Base-by-base conservation (phyloP, 2,888 invertebrate species). In the Mimas tiliae region DNA sequence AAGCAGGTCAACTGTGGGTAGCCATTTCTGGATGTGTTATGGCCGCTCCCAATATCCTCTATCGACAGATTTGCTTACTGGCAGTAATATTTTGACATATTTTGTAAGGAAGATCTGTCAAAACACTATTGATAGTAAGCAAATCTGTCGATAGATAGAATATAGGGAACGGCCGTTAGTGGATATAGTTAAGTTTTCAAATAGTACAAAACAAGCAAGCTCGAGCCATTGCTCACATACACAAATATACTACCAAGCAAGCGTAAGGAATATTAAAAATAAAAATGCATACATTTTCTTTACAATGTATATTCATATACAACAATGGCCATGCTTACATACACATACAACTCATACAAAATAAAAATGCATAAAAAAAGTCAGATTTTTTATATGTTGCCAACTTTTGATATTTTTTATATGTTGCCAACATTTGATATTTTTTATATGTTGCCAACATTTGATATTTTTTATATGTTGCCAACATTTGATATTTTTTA, bases 311-410 rank as follows among this genome's bases (percentile, higher is more conserved):
- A 90, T 91, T 90, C 77, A 88, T 83, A 87, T 86, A 86, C 84
- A 86, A 88, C 90, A 92, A 91, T 90, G 91, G 91, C 91, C 86
- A 76, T 88, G 90, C 83, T 87, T 72, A 83, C 70, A 74, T 68
- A 65, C 52, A 73, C 33, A 62, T 62, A 71, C 16, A 51, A 65
- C 19, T 27, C 48, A 65, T 53, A 52, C 62, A 65, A 45, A 55
- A 14, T 8, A 55, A 67, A 12, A 58, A 65, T 11, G 47, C 27
- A 62, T 45, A 62, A 64, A 38, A 51, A n/a, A 62, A 34, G 62
- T 19, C 14, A 19, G 19, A 21, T 11, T 38, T 38, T n/a, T n/a
- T n/a, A n/a, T n/a, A n/a, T n/a, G n/a, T n/a, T n/a, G 51, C 42
- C 64, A 51, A 38, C 50, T 38, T 21, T 63, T 8, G 47, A 34